Base-by-base conservation (phyloP, 1,140 invertebrate species). In the Adoxophyes honmai region DNA sequence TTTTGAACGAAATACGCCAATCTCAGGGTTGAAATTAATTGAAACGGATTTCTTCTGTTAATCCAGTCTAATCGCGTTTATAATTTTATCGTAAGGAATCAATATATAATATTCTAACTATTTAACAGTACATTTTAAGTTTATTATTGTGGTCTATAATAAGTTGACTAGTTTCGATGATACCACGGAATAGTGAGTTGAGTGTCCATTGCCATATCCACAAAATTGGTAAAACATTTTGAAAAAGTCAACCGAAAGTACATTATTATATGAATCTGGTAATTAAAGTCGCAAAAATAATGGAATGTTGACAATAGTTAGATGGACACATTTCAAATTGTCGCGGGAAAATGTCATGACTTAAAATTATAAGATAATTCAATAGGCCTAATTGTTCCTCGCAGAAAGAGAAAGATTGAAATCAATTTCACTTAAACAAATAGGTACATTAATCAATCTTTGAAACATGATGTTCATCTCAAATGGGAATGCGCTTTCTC, bases 381-480 rank as follows among this genome's bases (percentile, higher is more conserved):
- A 55, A 69, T 86, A 87, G 84, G 81, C 84, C 84, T 78, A 80
- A 59, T 66, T 71, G 75, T 81, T 78, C 80, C 77, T 78, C 80
- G 36, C 59, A 76, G 81, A 78, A 86, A 83, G 75, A 73, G 69
- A 74, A 62, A 21, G 18, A 48, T 52, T 33, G 15, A 59, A 59
- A 57, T 11, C 51, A 57, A 64, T 36, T 21, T 34, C 9, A 35
- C 15, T 44, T 34, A 52, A 56, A 57, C 28, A 16, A 57, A 51
- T 33, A 34, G 36, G 28, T 57, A 57, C 28, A 57, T 44, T 57
- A 59, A 13, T 28, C 21, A 6, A 28, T 28, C 21, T 28, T 2
- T 28, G 21, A 28, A 28, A 28, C 2, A 28, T 3, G 6, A 28
- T 28, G 6, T 28, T 28, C 6, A 6, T 28, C 21, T 3, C 21